Evolutionary conservation across 2,797 vertebrate species (phyloP).

Genomic region (Pangasius larnaudii): DNA sequence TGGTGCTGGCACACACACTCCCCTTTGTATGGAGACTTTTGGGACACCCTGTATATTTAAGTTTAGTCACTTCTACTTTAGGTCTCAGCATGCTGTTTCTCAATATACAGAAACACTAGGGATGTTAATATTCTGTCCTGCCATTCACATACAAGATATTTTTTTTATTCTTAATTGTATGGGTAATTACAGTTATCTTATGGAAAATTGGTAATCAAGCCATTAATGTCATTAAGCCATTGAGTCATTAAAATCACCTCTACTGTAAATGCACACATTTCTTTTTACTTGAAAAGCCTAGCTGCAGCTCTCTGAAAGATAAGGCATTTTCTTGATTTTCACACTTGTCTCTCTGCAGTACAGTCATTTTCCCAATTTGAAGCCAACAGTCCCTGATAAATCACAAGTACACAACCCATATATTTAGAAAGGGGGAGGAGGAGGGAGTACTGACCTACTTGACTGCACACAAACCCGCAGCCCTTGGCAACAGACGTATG

Average conservation of each 20-base stretch:
- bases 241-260: neutral
- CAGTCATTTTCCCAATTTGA: neutral
- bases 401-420: neutral
- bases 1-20: no score
- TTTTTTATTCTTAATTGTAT: neutral
- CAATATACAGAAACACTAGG: neutral
- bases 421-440: neutral
- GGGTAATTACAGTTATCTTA: no score
- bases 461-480: conserved; percentile 45
- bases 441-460: conserved; percentile 1
- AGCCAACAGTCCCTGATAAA: neutral
- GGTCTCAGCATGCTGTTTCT: neutral
- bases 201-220: neutral
- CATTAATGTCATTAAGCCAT: neutral
- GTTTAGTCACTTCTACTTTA: neutral
- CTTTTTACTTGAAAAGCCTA: neutral
- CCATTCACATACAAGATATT: neutral
- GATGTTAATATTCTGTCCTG: neutral
- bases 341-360: neutral
- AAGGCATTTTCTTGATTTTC: neutral
- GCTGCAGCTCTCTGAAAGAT: neutral
- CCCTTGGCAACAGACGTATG: conserved; percentile 46
- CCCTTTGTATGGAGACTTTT: no score
- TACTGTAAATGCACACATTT: neutral
- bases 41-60: neutral